phyloP scores from a whole-genome alignment of 2,113 vertebrate species.

The Phylloscopus trochiloides region DNA sequence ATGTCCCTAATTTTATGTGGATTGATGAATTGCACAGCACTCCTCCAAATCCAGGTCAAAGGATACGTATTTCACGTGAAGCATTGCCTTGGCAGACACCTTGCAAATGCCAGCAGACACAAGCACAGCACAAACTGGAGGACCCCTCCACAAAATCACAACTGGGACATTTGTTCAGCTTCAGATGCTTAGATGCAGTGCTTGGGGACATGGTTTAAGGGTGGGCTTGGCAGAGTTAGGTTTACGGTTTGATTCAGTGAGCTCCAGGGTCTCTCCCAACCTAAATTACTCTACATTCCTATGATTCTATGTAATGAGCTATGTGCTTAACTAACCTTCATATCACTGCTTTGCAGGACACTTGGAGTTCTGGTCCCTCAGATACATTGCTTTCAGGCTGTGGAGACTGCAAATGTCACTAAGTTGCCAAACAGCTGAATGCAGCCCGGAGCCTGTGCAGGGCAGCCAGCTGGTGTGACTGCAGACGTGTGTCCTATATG shows the following conservation, averaged over 20 bases:
- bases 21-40: neutral
- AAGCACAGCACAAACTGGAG: neutral
- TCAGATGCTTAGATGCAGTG: neutral
- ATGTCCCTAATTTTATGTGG: neutral
- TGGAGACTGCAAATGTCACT: neutral
- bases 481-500: neutral
- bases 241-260: neutral
- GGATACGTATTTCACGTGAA: accelerated
- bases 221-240: neutral
- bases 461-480: neutral
- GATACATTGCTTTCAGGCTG: neutral
- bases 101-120: neutral
- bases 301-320: neutral
- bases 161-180: neutral
- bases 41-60: neutral
- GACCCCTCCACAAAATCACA: neutral
- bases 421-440: neutral
- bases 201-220: neutral
- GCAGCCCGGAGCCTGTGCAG: neutral
- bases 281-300: neutral
- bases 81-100: neutral
- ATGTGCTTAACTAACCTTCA: neutral
- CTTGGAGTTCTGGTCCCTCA: neutral
- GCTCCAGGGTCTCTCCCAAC: neutral
- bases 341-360: neutral